A percentile compares a stretch with the other conserved stretches of the same genome.
Evolutionary conservation across 2,888 invertebrate genomes (phyloP).

Genomic region (Drosophila siamana): DNA sequence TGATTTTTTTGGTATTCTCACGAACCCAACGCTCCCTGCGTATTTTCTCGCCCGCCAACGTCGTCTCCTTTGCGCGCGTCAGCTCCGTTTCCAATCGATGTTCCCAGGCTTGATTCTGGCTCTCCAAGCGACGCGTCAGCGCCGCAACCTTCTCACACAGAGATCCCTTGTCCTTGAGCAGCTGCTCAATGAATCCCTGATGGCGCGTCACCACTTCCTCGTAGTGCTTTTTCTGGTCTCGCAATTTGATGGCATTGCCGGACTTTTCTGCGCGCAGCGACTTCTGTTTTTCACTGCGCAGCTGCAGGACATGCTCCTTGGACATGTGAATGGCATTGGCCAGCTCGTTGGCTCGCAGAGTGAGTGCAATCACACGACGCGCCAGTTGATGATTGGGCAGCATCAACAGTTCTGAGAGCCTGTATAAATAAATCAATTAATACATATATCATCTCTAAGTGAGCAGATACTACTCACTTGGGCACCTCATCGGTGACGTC

Average conservation of each 20-base stretch:
- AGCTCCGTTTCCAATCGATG: slow-evolving; percentile 92
- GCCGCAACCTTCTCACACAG: slow-evolving; percentile 88
- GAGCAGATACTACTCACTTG: no score
- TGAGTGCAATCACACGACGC: slow-evolving; percentile 83
- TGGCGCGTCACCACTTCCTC: slow-evolving; percentile 91
- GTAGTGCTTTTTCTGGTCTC: slow-evolving; percentile 89
- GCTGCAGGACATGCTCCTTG: slow-evolving; percentile 84
- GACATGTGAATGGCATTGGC: slow-evolving; percentile 85
- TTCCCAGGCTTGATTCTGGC: slow-evolving; percentile 88
- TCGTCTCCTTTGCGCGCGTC: slow-evolving; percentile 91
- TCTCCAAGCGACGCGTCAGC: slow-evolving; percentile 84
- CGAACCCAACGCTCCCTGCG: slow-evolving; percentile 92
- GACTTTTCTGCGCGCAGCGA: slow-evolving; percentile 84
- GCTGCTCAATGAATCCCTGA: slow-evolving; percentile 93
- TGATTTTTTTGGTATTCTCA: slow-evolving; percentile 93
- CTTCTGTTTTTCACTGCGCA: slow-evolving; percentile 85
- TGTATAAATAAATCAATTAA: slow-evolving; percentile 35
- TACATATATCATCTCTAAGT: no score
- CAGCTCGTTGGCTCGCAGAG: slow-evolving; percentile 85
- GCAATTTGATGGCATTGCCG: slow-evolving; percentile 85
- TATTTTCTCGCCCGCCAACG: slow-evolving; percentile 91
- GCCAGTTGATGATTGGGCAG: slow-evolving; percentile 85
- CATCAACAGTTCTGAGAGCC: slow-evolving; percentile 85
- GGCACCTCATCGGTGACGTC: slow-evolving; percentile 85
- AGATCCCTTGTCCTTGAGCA: slow-evolving; percentile 92